Evolutionary conservation across 2,113 vertebrate species (phyloP), one percentile per base, ranked within the genome.

Genomic region (Mugil cephalus): DNA sequence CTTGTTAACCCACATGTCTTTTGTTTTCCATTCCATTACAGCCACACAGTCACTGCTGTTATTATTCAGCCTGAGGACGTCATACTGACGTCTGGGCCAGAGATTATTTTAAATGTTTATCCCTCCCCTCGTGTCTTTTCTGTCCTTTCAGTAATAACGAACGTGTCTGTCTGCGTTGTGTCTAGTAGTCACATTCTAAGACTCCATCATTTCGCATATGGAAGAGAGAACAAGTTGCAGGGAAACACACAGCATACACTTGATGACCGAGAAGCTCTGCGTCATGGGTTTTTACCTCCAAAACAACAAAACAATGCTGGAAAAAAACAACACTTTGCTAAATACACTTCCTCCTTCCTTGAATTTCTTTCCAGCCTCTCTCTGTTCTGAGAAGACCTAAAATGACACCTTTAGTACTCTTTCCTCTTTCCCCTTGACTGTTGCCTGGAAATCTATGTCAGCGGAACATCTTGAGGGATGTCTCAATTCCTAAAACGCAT

Each of bases 311-410:
- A 14, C 4, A 12, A 50, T n/a, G 12, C 7, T 52, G 5, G 7
- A 18, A 13, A 13, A n/a, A 51, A 30, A 21, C 10, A 52, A 38
- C 39, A 35, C 4, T 59, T 66, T 0, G 46, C 10, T 18, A 36
- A 18, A 2, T 51, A 40, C 43, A 30, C 14, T 38, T 46, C 40
- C 34, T 39, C 47, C 17, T 51, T 46, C 24, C 18, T 35, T 51
- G 38, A 18, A 39, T n/a, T 36, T 12, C 17, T 34, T 66, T 47
- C 36, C 24, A 46, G 45, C 24, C 30, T 21, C 2, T 38, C 43
- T 35, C 38, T 38, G 36, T 21, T 4, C 24, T 35, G 34, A 48
- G 55, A 35, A 7, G 58, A 76, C 42, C 64, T 30, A 4, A 68
- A 43, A 61, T 45, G 24, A 30, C 24, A 30, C 24, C 24, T 15